Evolutionary conservation across 2,797 vertebrate species (phyloP), one percentile per base, ranked within the genome.

Genomic region (Malacoctenus gilli): DNA sequence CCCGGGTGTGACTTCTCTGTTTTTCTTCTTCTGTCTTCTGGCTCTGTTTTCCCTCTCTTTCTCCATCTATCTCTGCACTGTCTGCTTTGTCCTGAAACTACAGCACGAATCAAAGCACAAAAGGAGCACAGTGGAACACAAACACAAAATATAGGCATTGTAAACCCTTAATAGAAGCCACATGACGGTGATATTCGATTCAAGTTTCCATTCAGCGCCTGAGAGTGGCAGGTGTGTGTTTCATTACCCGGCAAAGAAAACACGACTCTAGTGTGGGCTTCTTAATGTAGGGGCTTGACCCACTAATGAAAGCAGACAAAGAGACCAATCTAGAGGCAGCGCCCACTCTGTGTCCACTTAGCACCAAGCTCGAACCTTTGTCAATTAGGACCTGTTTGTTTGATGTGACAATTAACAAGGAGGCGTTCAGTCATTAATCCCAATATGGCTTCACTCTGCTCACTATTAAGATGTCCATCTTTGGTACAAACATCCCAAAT

Each of bases 151-250:
- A 74, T 36, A 14, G 63, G 51, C 61, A 83, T 84, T 86, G 77
- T 82, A 31, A 62, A 55, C 55, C 25, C 59, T n/a, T 77, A 85
- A 86, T 71, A 85, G 72, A 58, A 84, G 75, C 71, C 77, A 59
- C 80, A 83, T 75, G 79, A 85, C 43, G 39, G 74, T 65, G 79
- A 80, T 86, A 87, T 85, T 83, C 83, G 78, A 85, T 90, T 89
- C 80, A 87, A 87, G 84, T 85, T 80, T 83, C 81, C 67, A 86
- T 91, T 90, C 80, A 87, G 46, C 15, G 71, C 54, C 75, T 67
- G 77, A 84, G 85, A 89, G 88, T 86, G 90, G 91, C 91, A 92
- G 91, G 91, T 93, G 90, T 89, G 86, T 87, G 82, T 89, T 89
- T 86, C 84, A 83, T 85, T 87, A 70, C 66, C 68, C 48, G 55